phyloP scores from a whole-genome alignment of 2,797 vertebrate species.

The Hypotaenidia okinawae region DNA sequence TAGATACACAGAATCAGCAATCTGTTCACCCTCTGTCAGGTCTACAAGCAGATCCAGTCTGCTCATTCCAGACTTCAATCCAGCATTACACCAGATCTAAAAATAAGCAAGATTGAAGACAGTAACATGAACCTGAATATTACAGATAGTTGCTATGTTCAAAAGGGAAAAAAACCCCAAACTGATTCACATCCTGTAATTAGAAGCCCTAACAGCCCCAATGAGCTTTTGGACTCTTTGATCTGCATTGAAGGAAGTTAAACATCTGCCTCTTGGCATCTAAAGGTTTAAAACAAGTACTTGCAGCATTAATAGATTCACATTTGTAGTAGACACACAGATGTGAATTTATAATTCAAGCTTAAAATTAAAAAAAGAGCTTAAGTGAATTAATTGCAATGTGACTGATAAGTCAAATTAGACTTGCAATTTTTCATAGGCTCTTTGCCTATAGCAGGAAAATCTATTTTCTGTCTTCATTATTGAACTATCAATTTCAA shows the following conservation, averaged over 20 bases:
- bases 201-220: neutral
- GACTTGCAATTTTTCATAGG: neutral
- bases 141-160: neutral
- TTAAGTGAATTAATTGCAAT: neutral
- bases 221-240: neutral
- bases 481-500: neutral
- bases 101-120: neutral
- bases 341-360: neutral
- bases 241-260: neutral
- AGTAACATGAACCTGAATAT: neutral
- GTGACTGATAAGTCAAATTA: neutral
- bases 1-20: neutral
- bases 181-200: neutral
- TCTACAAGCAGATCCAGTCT: neutral
- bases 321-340: neutral
- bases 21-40: neutral
- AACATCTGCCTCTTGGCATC: neutral
- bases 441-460: neutral
- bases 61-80: neutral
- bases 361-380: neutral
- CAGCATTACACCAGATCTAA: neutral
- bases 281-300: neutral
- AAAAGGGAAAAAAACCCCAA: neutral
- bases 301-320: neutral
- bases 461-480: neutral